A percentile compares a stretch with the other conserved stretches of the same genome.
Conservation (phyloP, 2,888 invertebrate species). For the Apotomis betuletana region DNA sequence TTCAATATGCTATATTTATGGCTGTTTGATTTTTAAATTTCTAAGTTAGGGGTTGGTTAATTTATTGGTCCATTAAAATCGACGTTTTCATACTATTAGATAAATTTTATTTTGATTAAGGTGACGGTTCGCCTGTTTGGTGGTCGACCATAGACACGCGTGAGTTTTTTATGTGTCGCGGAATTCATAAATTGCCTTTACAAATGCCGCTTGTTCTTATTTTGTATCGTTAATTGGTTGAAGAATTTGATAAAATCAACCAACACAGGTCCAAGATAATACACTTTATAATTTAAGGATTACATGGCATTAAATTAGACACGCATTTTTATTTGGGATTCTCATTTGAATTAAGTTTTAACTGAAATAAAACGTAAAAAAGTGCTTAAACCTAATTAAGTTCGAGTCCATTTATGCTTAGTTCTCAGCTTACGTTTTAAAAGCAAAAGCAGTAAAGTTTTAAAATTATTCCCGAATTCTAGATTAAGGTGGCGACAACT, state of each 20-base stretch:
- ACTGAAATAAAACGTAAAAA: slow-evolving; percentile 16
- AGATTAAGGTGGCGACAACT: slow-evolving; percentile 28
- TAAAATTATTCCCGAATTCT: slow-evolving; percentile 26
- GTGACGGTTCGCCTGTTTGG: slow-evolving; percentile 33
- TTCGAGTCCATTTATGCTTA: slow-evolving; percentile 2
- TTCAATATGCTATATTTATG: slow-evolving; percentile 81
- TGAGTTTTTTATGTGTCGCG: slow-evolving; percentile 14
- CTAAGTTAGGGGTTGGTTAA: slow-evolving; percentile 61
- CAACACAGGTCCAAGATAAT: slow-evolving; percentile 21
- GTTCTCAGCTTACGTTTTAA: slow-evolving; percentile 8
- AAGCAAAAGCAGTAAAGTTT: slow-evolving; percentile 23
- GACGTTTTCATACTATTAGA: slow-evolving; percentile 52
- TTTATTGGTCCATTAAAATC: slow-evolving; percentile 69
- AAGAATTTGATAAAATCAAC: slow-evolving; percentile 26
- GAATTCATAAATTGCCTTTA: slow-evolving; percentile 26
- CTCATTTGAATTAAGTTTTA: slow-evolving; percentile 19
- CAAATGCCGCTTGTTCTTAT: slow-evolving; percentile 31
- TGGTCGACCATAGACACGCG: slow-evolving; percentile 27
- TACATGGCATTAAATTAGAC: slow-evolving; percentile 21
- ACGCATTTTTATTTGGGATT: slow-evolving; percentile 25
- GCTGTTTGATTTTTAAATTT: slow-evolving; percentile 67
- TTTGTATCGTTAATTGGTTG: slow-evolving; percentile 29
- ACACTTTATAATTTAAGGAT: slow-evolving; percentile 18
- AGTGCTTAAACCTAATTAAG: slow-evolving; percentile 13
- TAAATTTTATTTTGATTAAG: slow-evolving; percentile 38